Evolutionary conservation across 53 echinoderm and acorn worm genomes (phyloP), one percentile per base, ranked within the genome.

Genomic region (Crossaster papposus): DNA sequence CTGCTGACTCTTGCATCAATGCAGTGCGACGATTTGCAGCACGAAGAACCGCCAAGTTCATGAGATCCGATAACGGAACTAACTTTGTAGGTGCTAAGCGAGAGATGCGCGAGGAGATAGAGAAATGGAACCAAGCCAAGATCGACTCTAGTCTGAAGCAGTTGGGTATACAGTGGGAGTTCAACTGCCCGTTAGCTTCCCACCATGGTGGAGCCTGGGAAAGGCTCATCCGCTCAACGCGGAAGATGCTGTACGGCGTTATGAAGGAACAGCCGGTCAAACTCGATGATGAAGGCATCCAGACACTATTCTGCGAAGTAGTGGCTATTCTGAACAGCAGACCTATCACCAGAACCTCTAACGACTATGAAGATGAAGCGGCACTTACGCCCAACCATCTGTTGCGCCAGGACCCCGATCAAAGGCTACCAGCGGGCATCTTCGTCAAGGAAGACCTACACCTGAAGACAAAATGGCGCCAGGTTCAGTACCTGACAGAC

Each of bases 11-110:
- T n/a, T n/a, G n/a, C n/a, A n/a, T n/a, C 31, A 89, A 91, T 38
- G 90, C 95, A 23, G 70, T 95, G 23, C 79, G 95, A 70, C 15
- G 95, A 31, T 93, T 96, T 36, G 89, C 93, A 22, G 90, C 89
- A 8, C 88, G 93, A 81, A 76, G 92, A 82, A 63, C 81, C 58
- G 63, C 62, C 81, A 81, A 81, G 81, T 81, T 81, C 36, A 33
- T 81, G 24, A 55, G 85, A 70, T 85, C 85, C 12, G 72, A 71
- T 50, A 85, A 85, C n/a, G 85, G 85, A 54, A 85, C 85, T 36
- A 85, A 70, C 85, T 72, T 85, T n/a, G 85, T 85, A 34, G 81
- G 38, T 38, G 38, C 38, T 0, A 79, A 78, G 71, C 71, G 54
- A 85, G 85, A 85, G 70, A 71, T 85, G 52, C 52, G 68, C 7